These are phyloP conservation scores for Paracanthobrama guichenoti DNA, from an alignment of 2,113 vertebrate genomes.

Conservation along the genomic window DNA sequence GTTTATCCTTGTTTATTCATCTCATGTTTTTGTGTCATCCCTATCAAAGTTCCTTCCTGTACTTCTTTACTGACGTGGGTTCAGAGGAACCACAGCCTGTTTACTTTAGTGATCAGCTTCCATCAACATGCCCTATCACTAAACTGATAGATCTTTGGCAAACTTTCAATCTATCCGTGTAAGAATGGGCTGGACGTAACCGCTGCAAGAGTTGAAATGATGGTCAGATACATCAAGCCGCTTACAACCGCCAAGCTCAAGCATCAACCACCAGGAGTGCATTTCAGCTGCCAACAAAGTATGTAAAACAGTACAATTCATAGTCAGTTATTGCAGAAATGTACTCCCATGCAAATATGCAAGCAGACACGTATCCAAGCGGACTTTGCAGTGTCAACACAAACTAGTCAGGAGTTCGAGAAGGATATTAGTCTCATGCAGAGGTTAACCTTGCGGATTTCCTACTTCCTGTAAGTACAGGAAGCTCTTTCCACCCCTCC, in stretches of 20 bases:
- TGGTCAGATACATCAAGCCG: neutral
- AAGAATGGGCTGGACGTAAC: neutral
- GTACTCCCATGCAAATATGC: neutral
- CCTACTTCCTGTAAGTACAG: constrained; percentile 67
- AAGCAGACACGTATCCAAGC: neutral
- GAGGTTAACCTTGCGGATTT: constrained; percentile 63
- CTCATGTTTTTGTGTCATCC: neutral
- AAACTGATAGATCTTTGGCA: neutral
- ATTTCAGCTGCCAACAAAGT: neutral
- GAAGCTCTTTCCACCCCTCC: constrained; percentile 57
- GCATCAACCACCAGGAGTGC: neutral
- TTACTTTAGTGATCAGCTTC: neutral
- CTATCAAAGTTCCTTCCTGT: constrained; percentile 17
- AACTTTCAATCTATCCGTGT: too few species aligned
- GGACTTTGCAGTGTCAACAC: neutral
- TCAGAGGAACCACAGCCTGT: neutral
- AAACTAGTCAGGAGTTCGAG: neutral
- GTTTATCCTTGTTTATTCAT: constrained; percentile 5
- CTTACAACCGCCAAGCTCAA: neutral
- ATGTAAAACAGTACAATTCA: neutral
- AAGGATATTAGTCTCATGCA: constrained; percentile 30
- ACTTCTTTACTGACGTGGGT: neutral
- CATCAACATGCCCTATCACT: neutral
- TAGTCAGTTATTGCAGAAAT: neutral
- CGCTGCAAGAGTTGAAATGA: neutral